A percentile compares a stretch with the other conserved stretches of the same genome.
phyloP scores from a whole-genome alignment of 2,113 vertebrate genomes.

The Seriola dumerili region DNA sequence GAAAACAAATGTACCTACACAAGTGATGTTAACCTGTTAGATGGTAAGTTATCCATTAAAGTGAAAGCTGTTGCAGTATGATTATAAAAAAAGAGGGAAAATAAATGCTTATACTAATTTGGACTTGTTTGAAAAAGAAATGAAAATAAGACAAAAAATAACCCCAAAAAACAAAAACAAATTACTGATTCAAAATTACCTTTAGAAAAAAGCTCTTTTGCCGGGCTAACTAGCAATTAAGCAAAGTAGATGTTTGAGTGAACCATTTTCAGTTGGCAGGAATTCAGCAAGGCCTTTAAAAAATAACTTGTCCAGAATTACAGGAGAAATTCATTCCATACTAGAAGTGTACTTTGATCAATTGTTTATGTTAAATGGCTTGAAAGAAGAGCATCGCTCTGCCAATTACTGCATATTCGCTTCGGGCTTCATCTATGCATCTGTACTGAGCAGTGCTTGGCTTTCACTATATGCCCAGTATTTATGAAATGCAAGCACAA shows the following conservation, averaged over 20 bases:
- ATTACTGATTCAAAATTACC: not conserved
- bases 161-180: no score
- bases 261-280: slow-evolving; percentile 42
- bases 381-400: slow-evolving; percentile 2
- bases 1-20: not conserved
- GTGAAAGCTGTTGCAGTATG: not conserved
- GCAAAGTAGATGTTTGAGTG: slow-evolving; percentile 41
- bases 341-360: slow-evolving; percentile 22
- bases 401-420: slow-evolving; percentile 17
- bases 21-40: not conserved
- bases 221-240: slow-evolving; percentile 49
- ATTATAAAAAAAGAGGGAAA: not conserved
- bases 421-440: slow-evolving; percentile 16
- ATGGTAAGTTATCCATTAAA: not conserved
- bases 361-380: slow-evolving; percentile 25
- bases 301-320: slow-evolving; percentile 39
- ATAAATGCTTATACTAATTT: not conserved
- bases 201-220: slow-evolving; percentile 5
- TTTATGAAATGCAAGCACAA: slow-evolving; percentile 67
- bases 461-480: slow-evolving; percentile 42
- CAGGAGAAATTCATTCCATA: slow-evolving; percentile 17
- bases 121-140: not conserved
- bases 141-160: not conserved
- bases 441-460: slow-evolving; percentile 26
- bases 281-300: slow-evolving; percentile 41